phyloP scores from a whole-genome alignment of 2,888 invertebrate genomes.

The Saturnia japonica region DNA sequence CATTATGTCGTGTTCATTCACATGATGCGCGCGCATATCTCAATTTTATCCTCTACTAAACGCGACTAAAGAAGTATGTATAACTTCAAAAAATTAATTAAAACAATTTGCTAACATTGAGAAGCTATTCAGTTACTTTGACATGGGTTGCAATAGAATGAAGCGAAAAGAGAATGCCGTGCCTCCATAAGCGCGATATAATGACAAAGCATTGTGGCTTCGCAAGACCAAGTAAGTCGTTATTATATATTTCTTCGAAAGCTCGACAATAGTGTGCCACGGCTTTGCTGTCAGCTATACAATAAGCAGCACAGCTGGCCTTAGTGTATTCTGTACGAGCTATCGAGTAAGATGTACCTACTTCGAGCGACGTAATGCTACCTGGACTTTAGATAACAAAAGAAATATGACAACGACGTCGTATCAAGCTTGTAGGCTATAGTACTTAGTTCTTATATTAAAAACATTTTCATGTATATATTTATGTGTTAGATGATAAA shows the following conservation, averaged over 20 bases:
- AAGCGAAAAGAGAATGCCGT: conserved; percentile 49
- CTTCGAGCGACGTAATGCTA: conserved; percentile 62
- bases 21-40: neutral
- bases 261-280: conserved; percentile 65
- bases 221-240: conserved; percentile 72
- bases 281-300: conserved; percentile 75
- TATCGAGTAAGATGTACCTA: conserved; percentile 54
- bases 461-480: conserved; percentile 40
- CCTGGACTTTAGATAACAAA: conserved; percentile 58
- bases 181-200: conserved; percentile 64
- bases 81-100: neutral
- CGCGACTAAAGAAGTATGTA: too few relatives aligned
- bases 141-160: conserved; percentile 41
- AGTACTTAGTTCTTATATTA: conserved; percentile 51
- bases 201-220: conserved; percentile 67
- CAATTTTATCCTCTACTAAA: too few relatives aligned
- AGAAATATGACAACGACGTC: conserved; percentile 49
- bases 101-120: neutral
- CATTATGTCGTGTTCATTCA: too few relatives aligned
- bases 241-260: conserved; percentile 72
- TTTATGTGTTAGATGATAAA: neutral
- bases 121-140: conserved; percentile 40
- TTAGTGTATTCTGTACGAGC: conserved; percentile 62
- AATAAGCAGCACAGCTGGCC: conserved; percentile 74
- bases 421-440: conserved; percentile 50